Evolutionary conservation across 2,113 vertebrate genomes (phyloP).

Genomic region (Oreochromis tanganicae): DNA sequence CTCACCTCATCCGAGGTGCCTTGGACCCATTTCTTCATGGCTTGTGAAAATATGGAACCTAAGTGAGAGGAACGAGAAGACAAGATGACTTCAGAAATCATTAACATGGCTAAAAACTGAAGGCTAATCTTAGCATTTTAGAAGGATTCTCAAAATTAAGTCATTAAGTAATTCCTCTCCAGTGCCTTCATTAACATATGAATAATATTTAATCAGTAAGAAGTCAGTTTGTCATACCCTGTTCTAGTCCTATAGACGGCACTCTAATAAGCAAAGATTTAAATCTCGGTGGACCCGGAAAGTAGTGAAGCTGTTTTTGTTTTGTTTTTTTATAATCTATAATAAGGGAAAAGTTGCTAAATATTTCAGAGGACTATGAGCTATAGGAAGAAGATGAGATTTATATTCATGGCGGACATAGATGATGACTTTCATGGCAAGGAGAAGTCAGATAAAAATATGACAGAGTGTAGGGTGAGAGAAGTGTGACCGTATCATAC

Average conservation of each 20-base stretch:
- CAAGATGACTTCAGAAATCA: not conserved
- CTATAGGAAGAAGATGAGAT: not conserved
- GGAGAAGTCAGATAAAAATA: conserved; percentile 1
- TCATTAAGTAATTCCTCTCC: not conserved
- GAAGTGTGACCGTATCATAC: conserved; percentile 42
- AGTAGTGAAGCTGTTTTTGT: not conserved
- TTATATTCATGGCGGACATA: conserved; percentile 3
- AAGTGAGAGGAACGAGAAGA: not conserved
- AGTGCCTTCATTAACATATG: not conserved
- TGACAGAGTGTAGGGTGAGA: not conserved
- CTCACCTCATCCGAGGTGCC: conserved; percentile 67
- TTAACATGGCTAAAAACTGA: not conserved
- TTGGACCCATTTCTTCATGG: conserved; percentile 72
- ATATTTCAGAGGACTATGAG: conserved; percentile 20
- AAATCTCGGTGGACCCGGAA: not conserved
- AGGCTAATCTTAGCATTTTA: not conserved
- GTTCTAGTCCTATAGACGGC: not conserved
- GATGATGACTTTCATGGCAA: not conserved
- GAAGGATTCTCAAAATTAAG: not conserved
- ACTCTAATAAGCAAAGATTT: not conserved
- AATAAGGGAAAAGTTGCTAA: not conserved
- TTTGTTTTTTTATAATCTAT: not conserved
- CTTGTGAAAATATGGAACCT: conserved; percentile 71
- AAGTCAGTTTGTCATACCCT: not conserved
- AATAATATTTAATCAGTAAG: not conserved